These are phyloP conservation scores for Penaeus chinensis DNA, from an alignment of 1,140 invertebrate genomes.

Conservation along the genomic window DNA sequence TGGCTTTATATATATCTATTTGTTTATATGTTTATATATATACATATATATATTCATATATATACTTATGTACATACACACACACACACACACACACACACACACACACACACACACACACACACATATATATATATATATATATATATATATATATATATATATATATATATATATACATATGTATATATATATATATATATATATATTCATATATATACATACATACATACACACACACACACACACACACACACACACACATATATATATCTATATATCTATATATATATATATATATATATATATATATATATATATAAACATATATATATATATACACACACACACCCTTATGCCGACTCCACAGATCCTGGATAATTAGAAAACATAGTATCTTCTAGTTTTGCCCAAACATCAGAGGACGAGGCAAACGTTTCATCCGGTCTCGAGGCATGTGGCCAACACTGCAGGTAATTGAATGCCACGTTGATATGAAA, in stretches of 20 bases:
- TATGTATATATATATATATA: neutral
- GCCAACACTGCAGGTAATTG: too few relatives aligned
- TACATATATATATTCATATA: neutral
- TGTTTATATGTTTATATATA: neutral
- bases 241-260: too few relatives aligned
- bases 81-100: neutral
- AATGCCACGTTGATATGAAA: too few relatives aligned
- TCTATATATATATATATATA: too few relatives aligned
- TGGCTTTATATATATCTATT: neutral
- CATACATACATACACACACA: too few relatives aligned
- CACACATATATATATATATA: neutral
- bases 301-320: neutral
- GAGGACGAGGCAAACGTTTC: neutral
- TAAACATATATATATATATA: neutral
- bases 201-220: too few relatives aligned
- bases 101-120: neutral
- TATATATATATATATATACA: constrained; percentile 1
- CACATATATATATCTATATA: too few relatives aligned
- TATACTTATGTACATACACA: neutral
- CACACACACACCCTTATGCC: neutral
- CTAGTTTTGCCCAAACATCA: neutral
- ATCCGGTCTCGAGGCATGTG: neutral
- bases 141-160: constrained; percentile 17
- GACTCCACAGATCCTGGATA: neutral
- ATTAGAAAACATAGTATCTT: neutral